Evolutionary conservation across 2,888 invertebrate genomes (phyloP).

Genomic region (Thalpophila matura): DNA sequence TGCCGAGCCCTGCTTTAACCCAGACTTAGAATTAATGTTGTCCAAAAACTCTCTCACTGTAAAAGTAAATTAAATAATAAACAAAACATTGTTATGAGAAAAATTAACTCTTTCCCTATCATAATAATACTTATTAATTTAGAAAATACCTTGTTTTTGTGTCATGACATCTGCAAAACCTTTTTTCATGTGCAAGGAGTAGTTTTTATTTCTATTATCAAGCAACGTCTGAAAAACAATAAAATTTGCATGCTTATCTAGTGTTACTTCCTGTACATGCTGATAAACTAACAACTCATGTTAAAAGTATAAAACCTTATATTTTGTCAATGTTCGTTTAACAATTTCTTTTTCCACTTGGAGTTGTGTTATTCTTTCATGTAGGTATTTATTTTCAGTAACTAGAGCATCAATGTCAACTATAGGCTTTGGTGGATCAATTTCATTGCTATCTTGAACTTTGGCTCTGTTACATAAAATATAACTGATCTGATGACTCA

Average conservation of each 20-base stretch:
- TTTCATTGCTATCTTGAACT: conserved; percentile 68
- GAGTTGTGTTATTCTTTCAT: conserved; percentile 94
- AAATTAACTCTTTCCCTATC: too few species aligned
- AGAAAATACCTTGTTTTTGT: conserved; percentile 95
- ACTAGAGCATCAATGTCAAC: conserved; percentile 95
- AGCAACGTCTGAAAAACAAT: conserved; percentile 91
- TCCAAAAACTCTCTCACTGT: conserved; percentile 94
- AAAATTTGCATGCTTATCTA: conserved; percentile 36
- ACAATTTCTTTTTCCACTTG: conserved; percentile 95
- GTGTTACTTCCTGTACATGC: conserved; percentile 18
- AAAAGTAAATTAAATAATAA: conserved; percentile 59
- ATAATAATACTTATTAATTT: too few species aligned
- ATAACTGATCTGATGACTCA: conserved; percentile 95
- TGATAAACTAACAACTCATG: conserved; percentile 2
- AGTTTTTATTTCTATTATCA: conserved; percentile 94
- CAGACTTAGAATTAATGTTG: conserved; percentile 86
- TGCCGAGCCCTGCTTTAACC: conserved; percentile 88
- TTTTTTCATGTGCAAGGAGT: conserved; percentile 92
- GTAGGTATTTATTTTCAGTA: conserved; percentile 96
- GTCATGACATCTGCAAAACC: conserved; percentile 93
- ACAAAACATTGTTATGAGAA: background rate
- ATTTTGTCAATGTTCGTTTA: conserved; percentile 93
- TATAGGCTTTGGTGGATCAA: conserved; percentile 83
- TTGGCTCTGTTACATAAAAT: conserved; percentile 88
- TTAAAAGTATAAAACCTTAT: conserved; percentile 90